These are phyloP conservation scores for Eilema sororculum DNA, from an alignment of 2,888 invertebrate species.

Conservation along the genomic window DNA sequence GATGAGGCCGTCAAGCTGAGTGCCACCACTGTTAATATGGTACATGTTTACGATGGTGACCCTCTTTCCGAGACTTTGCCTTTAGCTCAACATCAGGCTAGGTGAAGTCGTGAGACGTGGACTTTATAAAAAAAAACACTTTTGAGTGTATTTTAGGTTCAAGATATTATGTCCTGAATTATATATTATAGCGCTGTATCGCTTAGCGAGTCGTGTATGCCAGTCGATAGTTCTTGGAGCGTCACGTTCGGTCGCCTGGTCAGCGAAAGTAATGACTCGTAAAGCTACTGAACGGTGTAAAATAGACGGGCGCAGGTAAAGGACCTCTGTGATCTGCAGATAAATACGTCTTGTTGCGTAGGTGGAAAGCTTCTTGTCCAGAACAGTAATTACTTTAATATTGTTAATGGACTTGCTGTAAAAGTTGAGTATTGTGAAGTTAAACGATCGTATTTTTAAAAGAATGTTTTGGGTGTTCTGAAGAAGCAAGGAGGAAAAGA, in stretches of 20 bases:
- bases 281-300: conserved; percentile 77
- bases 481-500: background rate
- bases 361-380: background rate
- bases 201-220: conserved; percentile 24
- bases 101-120: too few relatives aligned
- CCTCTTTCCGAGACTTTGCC: too few relatives aligned
- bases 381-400: conserved; percentile 10
- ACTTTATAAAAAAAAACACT: too few relatives aligned
- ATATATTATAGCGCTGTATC: conserved; percentile 17
- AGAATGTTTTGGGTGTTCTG: background rate
- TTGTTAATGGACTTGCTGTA: conserved; percentile 1
- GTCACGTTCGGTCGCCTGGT: conserved; percentile 72
- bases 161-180: too few relatives aligned
- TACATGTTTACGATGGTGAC: too few relatives aligned
- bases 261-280: conserved; percentile 83
- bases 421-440: background rate
- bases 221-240: conserved; percentile 56
- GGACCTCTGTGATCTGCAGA: conserved; percentile 47
- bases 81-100: too few relatives aligned
- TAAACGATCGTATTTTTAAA: background rate
- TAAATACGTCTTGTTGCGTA: conserved; percentile 23
- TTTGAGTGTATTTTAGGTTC: too few relatives aligned
- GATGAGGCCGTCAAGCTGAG: too few relatives aligned
- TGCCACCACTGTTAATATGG: too few relatives aligned
- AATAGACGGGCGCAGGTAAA: conserved; percentile 67